These are phyloP conservation scores for Eupithecia subumbrata DNA, from an alignment of 2,888 invertebrate species.

Conservation along the genomic window DNA sequence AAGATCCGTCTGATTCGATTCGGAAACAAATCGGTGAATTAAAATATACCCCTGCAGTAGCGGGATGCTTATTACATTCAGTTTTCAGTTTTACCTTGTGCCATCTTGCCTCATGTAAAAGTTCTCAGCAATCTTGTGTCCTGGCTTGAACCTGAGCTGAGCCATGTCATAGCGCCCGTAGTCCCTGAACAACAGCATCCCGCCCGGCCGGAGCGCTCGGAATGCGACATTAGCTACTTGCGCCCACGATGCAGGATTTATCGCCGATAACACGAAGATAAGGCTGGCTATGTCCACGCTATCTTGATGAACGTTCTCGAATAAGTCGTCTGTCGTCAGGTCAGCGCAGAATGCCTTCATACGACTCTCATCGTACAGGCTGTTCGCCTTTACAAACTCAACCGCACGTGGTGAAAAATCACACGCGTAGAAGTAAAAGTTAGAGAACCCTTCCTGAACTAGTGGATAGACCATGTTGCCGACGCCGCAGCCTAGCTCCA, in stretches of 20 bases:
- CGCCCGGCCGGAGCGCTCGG: slow-evolving; percentile 88
- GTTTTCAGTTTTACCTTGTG: slow-evolving; percentile 86
- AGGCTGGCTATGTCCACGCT: slow-evolving; percentile 92
- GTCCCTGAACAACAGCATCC: slow-evolving; percentile 94
- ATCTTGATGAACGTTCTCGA: slow-evolving; percentile 75
- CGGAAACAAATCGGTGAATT: too few species aligned
- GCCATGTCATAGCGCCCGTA: slow-evolving; percentile 98
- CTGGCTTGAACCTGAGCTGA: slow-evolving; percentile 95
- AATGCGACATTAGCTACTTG: slow-evolving; percentile 86
- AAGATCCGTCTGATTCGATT: too few species aligned
- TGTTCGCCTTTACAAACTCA: slow-evolving; percentile 90
- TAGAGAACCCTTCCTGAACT: slow-evolving; percentile 88
- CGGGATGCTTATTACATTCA: not conserved
- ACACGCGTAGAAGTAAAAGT: slow-evolving; percentile 91
- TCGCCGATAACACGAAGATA: slow-evolving; percentile 97
- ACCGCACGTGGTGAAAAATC: slow-evolving; percentile 97
- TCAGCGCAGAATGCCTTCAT: slow-evolving; percentile 94
- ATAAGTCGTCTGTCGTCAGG: slow-evolving; percentile 88
- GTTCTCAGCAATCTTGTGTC: slow-evolving; percentile 95
- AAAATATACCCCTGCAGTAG: too few species aligned
- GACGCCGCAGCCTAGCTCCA: slow-evolving; percentile 98
- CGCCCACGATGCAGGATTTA: slow-evolving; percentile 93
- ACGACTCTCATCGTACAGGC: slow-evolving; percentile 85
- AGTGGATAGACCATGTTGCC: slow-evolving; percentile 98
- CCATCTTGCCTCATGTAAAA: slow-evolving; percentile 99